Conservation (phyloP, 2,888 invertebrate genomes). For the Orchesellides sinensis region DNA sequence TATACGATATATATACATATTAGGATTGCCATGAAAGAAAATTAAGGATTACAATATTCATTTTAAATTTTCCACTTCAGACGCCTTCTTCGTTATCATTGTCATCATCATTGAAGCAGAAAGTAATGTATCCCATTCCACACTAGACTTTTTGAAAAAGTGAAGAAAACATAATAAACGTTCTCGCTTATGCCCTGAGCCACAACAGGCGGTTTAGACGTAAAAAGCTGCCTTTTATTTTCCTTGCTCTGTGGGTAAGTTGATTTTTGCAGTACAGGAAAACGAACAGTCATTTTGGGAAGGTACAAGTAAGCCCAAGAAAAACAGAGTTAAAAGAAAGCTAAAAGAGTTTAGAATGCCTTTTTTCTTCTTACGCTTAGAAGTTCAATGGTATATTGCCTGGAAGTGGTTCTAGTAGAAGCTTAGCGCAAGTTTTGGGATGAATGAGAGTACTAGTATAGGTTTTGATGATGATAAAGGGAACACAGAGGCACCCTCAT, state of each 20-base stretch:
- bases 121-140: too few relatives aligned
- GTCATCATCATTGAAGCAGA: constrained; percentile 33
- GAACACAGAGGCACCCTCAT: constrained; percentile 29
- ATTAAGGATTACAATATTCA: constrained; percentile 14
- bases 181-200: neutral
- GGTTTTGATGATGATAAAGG: constrained; percentile 39
- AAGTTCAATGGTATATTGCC: neutral
- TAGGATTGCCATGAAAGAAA: neutral
- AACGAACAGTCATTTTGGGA: neutral
- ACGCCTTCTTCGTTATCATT: neutral
- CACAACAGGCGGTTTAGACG: neutral
- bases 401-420: neutral
- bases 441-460: neutral
- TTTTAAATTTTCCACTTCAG: constrained; percentile 9
- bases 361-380: neutral
- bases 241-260: neutral
- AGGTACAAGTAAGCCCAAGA: neutral
- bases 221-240: neutral
- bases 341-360: neutral
- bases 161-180: neutral
- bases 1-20: too few relatives aligned
- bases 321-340: neutral
- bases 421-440: neutral
- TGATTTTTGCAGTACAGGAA: neutral
- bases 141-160: neutral